These are phyloP conservation scores for Merops nubicus DNA, from an alignment of 2,113 vertebrate species.

Conservation along the genomic window DNA sequence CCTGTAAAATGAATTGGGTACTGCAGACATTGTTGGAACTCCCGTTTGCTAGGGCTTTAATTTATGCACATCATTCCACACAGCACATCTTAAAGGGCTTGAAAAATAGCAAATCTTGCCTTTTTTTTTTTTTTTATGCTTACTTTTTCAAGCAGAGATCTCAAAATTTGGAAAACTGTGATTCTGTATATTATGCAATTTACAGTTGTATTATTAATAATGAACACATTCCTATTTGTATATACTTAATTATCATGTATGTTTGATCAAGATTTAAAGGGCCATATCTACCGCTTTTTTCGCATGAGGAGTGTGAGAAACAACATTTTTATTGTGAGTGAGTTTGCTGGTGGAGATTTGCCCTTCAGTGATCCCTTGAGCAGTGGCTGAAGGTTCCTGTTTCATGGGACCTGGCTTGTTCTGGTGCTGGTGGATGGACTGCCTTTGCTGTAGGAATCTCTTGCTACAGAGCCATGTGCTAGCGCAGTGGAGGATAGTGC, in stretches of 20 bases:
- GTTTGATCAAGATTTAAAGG: not conserved
- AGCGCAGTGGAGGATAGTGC: not conserved
- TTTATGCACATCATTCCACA: not conserved
- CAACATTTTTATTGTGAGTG: not conserved
- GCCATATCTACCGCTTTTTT: not conserved
- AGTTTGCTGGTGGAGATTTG: not conserved
- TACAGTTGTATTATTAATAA: not conserved
- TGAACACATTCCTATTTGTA: not conserved
- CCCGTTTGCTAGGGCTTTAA: not conserved
- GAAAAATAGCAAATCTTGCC: not conserved
- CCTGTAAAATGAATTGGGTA: not conserved
- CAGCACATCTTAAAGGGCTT: not conserved
- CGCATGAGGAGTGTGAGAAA: not conserved
- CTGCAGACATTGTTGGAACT: not conserved
- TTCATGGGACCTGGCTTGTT: not conserved
- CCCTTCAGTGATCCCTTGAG: not conserved
- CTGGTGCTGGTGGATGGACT: not conserved
- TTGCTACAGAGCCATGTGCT: not conserved
- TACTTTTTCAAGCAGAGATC: not conserved
- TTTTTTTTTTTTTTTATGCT: not conserved
- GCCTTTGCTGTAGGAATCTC: not conserved
- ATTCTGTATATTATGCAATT: not conserved
- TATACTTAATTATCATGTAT: not conserved
- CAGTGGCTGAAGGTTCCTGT: not conserved
- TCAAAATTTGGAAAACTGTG: not conserved